phyloP scores from a whole-genome alignment of 2,888 invertebrate species.

The Dyspetes luteomarginatus region DNA sequence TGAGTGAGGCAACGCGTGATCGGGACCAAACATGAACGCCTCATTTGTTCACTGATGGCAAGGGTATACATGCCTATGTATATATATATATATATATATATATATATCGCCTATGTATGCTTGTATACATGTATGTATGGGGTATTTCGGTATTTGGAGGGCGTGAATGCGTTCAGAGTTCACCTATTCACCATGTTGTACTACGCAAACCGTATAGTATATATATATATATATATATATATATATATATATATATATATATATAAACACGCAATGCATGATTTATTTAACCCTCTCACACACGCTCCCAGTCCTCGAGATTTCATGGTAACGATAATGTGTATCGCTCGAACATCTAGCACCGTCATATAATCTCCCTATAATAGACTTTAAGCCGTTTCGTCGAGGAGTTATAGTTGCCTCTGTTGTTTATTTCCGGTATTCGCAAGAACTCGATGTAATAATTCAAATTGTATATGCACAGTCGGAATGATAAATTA shows the following conservation, averaged over 20 bases:
- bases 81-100: background rate
- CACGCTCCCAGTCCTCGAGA: constrained; percentile 34
- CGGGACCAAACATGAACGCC: constrained; percentile 57
- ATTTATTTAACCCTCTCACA: constrained; percentile 37
- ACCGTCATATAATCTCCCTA: constrained; percentile 7
- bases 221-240: background rate
- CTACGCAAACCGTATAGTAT: constrained; percentile 29
- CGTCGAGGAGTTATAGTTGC: background rate
- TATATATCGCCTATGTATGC: too few relatives aligned
- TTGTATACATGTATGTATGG: too few relatives aligned
- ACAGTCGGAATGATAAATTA: too few relatives aligned
- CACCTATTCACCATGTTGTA: constrained; percentile 23
- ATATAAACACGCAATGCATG: constrained; percentile 20
- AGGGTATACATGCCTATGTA: constrained; percentile 12
- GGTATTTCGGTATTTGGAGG: constrained; percentile 1
- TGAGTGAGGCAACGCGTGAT: constrained; percentile 41
- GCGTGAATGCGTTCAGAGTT: constrained; percentile 24
- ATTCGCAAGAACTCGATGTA: background rate
- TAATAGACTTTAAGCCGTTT: background rate
- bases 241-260: background rate
- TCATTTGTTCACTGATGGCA: constrained; percentile 56
- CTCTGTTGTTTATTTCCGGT: background rate
- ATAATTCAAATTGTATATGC: too few relatives aligned
- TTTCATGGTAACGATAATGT: constrained; percentile 45
- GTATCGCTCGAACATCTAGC: constrained; percentile 21